phyloP scores from a whole-genome alignment of 2,797 vertebrate genomes.

The Onychomys torridus region DNA sequence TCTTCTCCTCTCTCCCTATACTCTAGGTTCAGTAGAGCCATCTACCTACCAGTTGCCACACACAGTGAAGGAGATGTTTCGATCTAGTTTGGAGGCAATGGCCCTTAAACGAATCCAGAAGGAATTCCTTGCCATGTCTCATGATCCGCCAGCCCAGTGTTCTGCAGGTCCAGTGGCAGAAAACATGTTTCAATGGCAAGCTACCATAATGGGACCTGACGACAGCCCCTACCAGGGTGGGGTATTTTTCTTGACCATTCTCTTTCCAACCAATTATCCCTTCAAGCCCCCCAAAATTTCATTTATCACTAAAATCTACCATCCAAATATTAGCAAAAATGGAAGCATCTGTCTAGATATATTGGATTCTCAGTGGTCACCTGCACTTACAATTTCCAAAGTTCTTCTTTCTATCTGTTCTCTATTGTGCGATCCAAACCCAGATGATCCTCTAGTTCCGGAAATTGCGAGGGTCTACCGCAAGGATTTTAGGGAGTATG shows the following conservation, averaged over 20 bases:
- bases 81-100: accelerated
- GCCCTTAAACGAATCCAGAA: not conserved
- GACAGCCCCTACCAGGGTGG: conserved; percentile 25
- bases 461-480: not conserved
- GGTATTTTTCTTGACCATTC: not conserved
- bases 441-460: not conserved
- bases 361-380: not conserved
- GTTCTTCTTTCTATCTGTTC: not conserved
- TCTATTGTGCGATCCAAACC: not conserved
- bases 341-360: conserved; percentile 88
- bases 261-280: not conserved
- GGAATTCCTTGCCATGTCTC: not conserved
- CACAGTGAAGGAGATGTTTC: accelerated
- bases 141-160: accelerated
- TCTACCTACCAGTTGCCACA: accelerated
- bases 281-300: not conserved
- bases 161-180: not conserved
- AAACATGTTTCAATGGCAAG: not conserved
- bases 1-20: accelerated
- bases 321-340: conserved; percentile 91
- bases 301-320: conserved; percentile 56
- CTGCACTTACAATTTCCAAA: not conserved
- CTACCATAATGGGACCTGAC: not conserved
- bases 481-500: not conserved
- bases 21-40: accelerated